Conservation (phyloP, 2,888 invertebrate species). For the Eupithecia insigniata region DNA sequence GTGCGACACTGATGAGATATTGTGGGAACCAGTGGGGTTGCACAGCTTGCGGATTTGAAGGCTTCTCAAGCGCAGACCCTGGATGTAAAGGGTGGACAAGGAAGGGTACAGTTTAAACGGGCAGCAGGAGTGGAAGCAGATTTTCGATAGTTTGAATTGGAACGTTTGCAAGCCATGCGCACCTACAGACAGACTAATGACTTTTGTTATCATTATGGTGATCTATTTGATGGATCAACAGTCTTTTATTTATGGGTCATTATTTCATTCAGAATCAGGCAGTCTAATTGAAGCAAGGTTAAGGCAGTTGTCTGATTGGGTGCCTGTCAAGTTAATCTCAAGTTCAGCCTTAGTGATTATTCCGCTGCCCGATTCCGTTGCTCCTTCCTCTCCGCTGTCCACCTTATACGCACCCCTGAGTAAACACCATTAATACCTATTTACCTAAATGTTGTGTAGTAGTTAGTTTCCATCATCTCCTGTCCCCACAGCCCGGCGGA, state of each 20-base stretch:
- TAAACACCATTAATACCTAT: not conserved
- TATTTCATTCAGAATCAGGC: not conserved
- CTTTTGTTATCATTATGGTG: too few relatives aligned
- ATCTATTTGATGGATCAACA: too few relatives aligned
- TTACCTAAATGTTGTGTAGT: not conserved
- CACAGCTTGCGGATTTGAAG: not conserved
- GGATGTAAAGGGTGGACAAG: not conserved
- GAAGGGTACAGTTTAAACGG: not conserved
- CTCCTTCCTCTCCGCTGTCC: not conserved
- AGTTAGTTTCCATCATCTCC: not conserved
- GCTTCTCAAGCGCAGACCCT: not conserved
- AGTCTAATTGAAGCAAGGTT: not conserved
- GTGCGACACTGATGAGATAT: slow-evolving; percentile 3
- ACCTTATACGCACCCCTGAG: not conserved
- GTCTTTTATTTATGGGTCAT: not conserved
- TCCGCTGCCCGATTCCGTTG: not conserved
- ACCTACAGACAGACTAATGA: too few relatives aligned
- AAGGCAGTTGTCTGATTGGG: not conserved
- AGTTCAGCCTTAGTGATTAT: not conserved
- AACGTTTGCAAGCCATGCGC: not conserved
- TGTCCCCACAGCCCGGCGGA: not conserved
- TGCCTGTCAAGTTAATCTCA: not conserved
- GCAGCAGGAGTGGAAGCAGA: not conserved
- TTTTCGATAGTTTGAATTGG: not conserved
- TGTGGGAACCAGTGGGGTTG: not conserved